Base-by-base conservation (phyloP, 2,113 vertebrate species). In the Lagenorhynchus albirostris region DNA sequence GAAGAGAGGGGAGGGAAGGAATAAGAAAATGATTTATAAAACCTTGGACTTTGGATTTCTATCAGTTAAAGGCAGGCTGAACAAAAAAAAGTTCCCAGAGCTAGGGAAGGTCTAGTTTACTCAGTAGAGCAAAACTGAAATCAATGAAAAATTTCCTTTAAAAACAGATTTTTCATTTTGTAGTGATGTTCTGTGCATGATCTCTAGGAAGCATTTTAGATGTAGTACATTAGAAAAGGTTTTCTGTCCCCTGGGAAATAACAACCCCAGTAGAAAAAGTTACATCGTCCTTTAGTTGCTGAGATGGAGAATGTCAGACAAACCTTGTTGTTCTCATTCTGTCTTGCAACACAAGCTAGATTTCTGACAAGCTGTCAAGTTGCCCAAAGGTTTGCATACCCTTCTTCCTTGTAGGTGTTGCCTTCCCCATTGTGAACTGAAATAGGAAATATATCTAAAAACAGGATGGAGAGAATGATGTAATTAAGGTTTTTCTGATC, bases 321-420 rank as follows among this genome's bases (percentile, higher is more conserved):
- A 96, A 77, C 77, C 98, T 96, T 96, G 83, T 81, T 98, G 73
- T 94, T 98, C 84, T 98, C 95, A 88, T 98, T 98, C 82, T 94
- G 79, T 94, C 67, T 98, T 96, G 15, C 44, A 97, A 83, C 20
- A 95, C 67, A 77, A 38, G 26, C 50, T 77, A 31, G 36, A 15
- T 58, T 98, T 98, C 96, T 98, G 97, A 98, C 89, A 98, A 97
- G 80, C 38, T 98, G 82, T 94, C 93, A 98, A 55, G 88, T 58
- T 96, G 8, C 93, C 93, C 73, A 67, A 70, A 93, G 84, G 76
- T 85, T 73, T 88, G 73, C 44, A 53, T 74, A 92, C 0, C 4
- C 6, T 7, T 8, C 29, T 76, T 97, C 88, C 82, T 26, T 71
- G 17, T 88, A 73, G 26, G 44, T 70, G 92, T 90, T 4, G 8